Conservation (phyloP, 2,888 invertebrate genomes). For the Idaea biselata region DNA sequence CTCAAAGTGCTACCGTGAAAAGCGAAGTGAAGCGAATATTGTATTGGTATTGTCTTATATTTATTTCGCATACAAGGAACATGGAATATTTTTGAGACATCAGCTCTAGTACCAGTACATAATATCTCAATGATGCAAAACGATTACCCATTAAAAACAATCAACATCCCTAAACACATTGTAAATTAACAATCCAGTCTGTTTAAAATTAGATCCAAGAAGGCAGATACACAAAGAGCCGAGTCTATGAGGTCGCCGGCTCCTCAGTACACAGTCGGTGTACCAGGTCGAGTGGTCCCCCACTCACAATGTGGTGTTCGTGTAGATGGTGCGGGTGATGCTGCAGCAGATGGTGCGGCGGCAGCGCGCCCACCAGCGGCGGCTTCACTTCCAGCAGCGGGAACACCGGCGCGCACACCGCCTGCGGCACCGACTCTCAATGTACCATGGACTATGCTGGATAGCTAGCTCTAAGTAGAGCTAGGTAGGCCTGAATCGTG, state of each 20-base stretch:
- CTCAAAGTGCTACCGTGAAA: too few species aligned
- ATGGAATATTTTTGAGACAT: too few species aligned
- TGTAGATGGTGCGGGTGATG: slow-evolving; percentile 83
- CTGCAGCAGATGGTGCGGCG: slow-evolving; percentile 79
- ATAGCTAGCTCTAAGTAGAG: too few species aligned
- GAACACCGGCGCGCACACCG: slow-evolving; percentile 76
- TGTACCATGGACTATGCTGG: too few species aligned
- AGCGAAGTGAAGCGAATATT: too few species aligned
- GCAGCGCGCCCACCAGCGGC: slow-evolving; percentile 75
- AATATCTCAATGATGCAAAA: too few species aligned
- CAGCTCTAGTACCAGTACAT: too few species aligned
- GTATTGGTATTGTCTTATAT: too few species aligned
- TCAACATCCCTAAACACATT: too few species aligned
- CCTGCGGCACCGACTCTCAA: slow-evolving; percentile 57
- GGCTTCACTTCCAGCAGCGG: slow-evolving; percentile 80
- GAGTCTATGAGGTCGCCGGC: slow-evolving; percentile 34
- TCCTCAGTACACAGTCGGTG: slow-evolving; percentile 29
- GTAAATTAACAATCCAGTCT: not conserved
- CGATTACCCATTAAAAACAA: too few species aligned
- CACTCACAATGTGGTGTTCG: slow-evolving; percentile 83
- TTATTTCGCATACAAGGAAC: too few species aligned
- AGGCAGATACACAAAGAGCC: not conserved
- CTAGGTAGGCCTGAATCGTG: too few species aligned
- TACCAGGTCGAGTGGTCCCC: slow-evolving; percentile 24
- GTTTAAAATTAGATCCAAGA: slow-evolving; percentile 9